phyloP scores from a whole-genome alignment of 2,888 invertebrate genomes.

The Euplexia lucipara region DNA sequence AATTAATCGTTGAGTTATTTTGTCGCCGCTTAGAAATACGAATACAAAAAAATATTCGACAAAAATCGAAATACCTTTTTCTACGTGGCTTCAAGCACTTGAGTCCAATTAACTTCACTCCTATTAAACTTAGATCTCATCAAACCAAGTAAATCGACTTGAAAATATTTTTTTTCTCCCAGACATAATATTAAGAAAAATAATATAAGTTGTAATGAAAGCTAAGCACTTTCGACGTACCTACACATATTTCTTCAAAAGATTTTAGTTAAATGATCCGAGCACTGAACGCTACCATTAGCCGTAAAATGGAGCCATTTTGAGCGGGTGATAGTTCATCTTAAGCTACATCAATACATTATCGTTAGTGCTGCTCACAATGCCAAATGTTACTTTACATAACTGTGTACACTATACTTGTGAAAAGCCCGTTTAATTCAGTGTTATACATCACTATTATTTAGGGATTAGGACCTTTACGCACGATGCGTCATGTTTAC shows the following conservation, averaged over 20 bases:
- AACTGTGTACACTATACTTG: conserved; percentile 23
- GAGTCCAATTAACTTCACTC: conserved; percentile 39
- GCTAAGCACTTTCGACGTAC: conserved; percentile 35
- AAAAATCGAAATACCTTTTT: too few relatives aligned
- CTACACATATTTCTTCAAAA: conserved; percentile 47
- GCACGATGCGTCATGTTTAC: conserved; percentile 55
- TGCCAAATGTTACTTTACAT: conserved; percentile 21
- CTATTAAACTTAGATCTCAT: conserved; percentile 22
- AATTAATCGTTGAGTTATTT: too few relatives aligned
- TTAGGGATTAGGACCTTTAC: conserved; percentile 56
- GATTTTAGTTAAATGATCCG: conserved; percentile 60
- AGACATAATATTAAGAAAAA: conserved; percentile 47
- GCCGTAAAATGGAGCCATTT: conserved; percentile 49
- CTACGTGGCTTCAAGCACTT: conserved; percentile 29
- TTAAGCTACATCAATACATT: conserved; percentile 47
- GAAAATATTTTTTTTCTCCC: conserved; percentile 22
- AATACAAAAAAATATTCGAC: too few relatives aligned
- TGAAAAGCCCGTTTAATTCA: conserved; percentile 45
- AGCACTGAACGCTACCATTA: conserved; percentile 49
- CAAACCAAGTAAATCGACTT: conserved; percentile 40
- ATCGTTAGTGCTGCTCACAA: conserved; percentile 42
- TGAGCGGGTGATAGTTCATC: conserved; percentile 57
- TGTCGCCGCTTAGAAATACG: too few relatives aligned
- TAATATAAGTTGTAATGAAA: conserved; percentile 37
- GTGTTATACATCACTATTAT: conserved; percentile 61